These are phyloP conservation scores for Ahaetulla prasina DNA, from an alignment of 2,113 vertebrate genomes.

Conservation along the genomic window DNA sequence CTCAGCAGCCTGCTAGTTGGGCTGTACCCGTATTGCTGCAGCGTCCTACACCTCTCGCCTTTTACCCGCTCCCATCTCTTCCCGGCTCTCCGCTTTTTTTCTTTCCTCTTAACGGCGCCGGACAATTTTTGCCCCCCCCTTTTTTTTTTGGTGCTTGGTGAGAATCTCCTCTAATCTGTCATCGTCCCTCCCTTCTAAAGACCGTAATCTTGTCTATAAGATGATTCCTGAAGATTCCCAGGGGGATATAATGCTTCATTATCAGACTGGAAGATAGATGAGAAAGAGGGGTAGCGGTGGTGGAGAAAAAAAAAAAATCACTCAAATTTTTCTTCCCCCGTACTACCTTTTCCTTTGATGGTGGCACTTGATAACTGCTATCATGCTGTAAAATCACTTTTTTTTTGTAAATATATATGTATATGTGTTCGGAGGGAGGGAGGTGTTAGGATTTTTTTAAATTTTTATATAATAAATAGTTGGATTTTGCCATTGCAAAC, in stretches of 20 bases:
- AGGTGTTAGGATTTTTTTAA: conserved; percentile 26
- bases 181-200: conserved; percentile 29
- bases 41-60: conserved; percentile 9
- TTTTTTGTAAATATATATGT: conserved; percentile 21
- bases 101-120: background rate
- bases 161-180: conserved; percentile 4
- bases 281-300: conserved; percentile 32
- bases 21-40: background rate
- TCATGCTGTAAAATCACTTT: conserved; percentile 42
- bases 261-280: conserved; percentile 57
- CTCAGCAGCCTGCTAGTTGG: background rate
- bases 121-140: background rate
- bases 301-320: conserved; percentile 35
- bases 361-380: conserved; percentile 52
- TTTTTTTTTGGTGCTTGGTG: conserved; percentile 18
- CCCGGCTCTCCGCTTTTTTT: background rate
- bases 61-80: background rate
- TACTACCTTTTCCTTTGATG: conserved; percentile 52
- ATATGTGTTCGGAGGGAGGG: background rate
- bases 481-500: conserved; percentile 39
- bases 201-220: conserved; percentile 45
- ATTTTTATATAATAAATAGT: conserved; percentile 7
- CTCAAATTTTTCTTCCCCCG: background rate
- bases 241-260: conserved; percentile 40
- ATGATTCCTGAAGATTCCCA: conserved; percentile 58